Evolutionary conservation across 1,140 invertebrate species (phyloP).

Genomic region (Portunus trituberculatus): DNA sequence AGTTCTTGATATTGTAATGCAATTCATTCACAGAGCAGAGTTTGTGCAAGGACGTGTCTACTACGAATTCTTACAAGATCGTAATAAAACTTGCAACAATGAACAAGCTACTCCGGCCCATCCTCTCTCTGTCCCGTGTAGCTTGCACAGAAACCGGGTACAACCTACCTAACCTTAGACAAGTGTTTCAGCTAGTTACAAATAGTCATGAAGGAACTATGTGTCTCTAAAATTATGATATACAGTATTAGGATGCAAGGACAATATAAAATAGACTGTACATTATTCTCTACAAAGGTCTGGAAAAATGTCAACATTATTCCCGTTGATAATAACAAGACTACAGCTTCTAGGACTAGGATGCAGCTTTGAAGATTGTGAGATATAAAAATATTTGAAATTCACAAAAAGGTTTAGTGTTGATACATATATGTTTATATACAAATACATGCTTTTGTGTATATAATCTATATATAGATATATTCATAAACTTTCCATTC

Average conservation of each 20-base stretch:
- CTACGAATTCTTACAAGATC: background rate
- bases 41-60: conserved; percentile 8
- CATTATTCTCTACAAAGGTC: conserved; percentile 75
- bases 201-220: conserved; percentile 72
- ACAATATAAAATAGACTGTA: conserved; percentile 77
- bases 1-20: conserved; percentile 34
- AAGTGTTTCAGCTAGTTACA: conserved; percentile 72
- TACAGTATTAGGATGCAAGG: conserved; percentile 63
- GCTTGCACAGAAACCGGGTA: background rate
- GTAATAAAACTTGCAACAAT: conserved; percentile 2
- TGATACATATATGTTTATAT: conserved; percentile 59
- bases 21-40: background rate
- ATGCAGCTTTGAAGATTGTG: conserved; percentile 72
- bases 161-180: conserved; percentile 2
- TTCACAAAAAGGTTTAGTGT: conserved; percentile 69
- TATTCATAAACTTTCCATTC: background rate
- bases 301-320: conserved; percentile 71
- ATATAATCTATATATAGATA: conserved; percentile 64
- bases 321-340: conserved; percentile 72
- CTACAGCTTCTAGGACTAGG: conserved; percentile 74
- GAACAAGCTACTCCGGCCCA: background rate
- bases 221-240: conserved; percentile 66
- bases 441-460: conserved; percentile 55
- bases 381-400: conserved; percentile 76
- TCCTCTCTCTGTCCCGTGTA: background rate